Base-by-base conservation (phyloP, 2,113 vertebrate genomes). In the Pseudonaja textilis region DNA sequence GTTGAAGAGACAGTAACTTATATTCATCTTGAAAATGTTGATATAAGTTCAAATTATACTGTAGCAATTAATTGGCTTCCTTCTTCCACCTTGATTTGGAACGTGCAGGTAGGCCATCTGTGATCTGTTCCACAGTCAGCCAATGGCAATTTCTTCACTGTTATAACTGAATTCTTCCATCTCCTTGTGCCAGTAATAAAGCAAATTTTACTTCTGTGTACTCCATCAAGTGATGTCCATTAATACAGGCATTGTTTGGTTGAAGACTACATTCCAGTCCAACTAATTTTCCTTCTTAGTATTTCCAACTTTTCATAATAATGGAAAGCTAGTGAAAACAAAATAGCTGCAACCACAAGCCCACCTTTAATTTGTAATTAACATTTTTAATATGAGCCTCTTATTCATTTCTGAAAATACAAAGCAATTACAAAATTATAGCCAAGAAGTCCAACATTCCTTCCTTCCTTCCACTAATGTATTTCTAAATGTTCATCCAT, bases 401-500 rank as follows among this genome's bases (percentile, higher is more conserved):
- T 74, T 54, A 81, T 55, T 87, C 59, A 87, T 87, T 57, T 55
- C 74, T 26, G n/a, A 47, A 88, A n/a, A 26, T 57, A 87, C 34
- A 55, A 47, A 10, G 18, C 8, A 47, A 10, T 56, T 55, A n/a
- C 29, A 85, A 57, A 39, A 29, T 23, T 47, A 39, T 18, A 88
- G 45, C 25, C 34, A 47, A 85, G 29, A 45, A 89, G 81, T 85
- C 29, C 8, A 89, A 56, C 42, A 25, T 34, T 81, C 64, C 47
- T 34, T 81, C 64, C 47, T 89, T 57, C 87, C 25, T 89, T 89
- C 18, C 64, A 89, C 89, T 59, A 29, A 39, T 55, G 56, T 92
- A 92, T 85, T 89, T 89, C 92, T 89, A 92, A 89, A 89, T 57
- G 59, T 92, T 89, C 34, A 55, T 81, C 42, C 64, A 59, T 57